Evolutionary conservation across 2,113 vertebrate genomes (phyloP).

Genomic region (Petroica traversi): DNA sequence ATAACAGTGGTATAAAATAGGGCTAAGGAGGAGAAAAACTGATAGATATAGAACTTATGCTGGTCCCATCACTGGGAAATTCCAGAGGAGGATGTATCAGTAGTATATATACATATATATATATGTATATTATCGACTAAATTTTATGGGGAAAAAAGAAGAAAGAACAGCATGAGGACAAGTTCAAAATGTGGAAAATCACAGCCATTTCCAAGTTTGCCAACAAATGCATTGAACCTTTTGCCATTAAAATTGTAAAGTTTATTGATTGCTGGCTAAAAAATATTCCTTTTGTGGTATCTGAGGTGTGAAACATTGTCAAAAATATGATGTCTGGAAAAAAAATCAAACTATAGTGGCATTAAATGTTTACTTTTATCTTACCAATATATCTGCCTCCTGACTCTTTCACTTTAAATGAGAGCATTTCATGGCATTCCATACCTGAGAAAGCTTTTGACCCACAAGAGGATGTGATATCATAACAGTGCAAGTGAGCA

Average conservation of each 20-base stretch:
- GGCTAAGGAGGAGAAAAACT: neutral
- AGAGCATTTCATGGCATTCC: neutral
- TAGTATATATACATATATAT: slow-evolving; percentile 28
- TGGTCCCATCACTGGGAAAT: neutral
- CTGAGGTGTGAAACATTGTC: slow-evolving; percentile 79
- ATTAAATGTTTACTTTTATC: slow-evolving; percentile 84
- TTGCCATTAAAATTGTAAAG: slow-evolving; percentile 74
- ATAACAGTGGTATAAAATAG: slow-evolving; percentile 28
- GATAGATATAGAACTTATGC: neutral
- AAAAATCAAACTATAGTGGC: slow-evolving; percentile 75
- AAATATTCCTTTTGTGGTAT: slow-evolving; percentile 75
- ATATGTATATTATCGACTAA: slow-evolving; percentile 39
- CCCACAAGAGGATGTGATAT: neutral
- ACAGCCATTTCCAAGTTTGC: slow-evolving; percentile 42
- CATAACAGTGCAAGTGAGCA: neutral
- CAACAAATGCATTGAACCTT: slow-evolving; percentile 57
- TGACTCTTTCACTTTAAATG: neutral
- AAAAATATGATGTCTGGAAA: slow-evolving; percentile 77
- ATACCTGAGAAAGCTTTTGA: neutral
- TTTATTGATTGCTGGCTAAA: slow-evolving; percentile 73
- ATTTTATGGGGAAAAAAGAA: neutral
- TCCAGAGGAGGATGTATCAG: neutral
- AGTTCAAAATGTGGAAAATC: slow-evolving; percentile 41
- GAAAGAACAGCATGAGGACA: slow-evolving; percentile 45
- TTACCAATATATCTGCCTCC: slow-evolving; percentile 55